Conservation (phyloP, 2,113 vertebrate species). For the Beaufortia kweichowensis region DNA sequence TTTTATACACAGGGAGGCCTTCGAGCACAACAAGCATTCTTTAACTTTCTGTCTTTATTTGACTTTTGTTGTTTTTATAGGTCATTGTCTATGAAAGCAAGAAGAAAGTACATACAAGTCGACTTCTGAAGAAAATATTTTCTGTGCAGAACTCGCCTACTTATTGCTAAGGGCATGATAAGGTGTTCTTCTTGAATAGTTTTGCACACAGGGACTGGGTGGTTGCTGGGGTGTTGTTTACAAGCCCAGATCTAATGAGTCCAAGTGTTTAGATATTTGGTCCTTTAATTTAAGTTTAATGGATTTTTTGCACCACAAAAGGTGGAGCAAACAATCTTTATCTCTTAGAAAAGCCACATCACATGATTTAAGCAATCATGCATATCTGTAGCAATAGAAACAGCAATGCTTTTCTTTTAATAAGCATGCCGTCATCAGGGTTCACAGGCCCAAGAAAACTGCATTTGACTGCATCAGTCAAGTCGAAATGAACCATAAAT, state of each 20-base stretch:
- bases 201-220: too few relatives aligned
- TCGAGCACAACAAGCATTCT: not conserved
- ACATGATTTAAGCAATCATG: too few relatives aligned
- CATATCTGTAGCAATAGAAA: not conserved
- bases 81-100: not conserved
- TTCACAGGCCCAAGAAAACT: not conserved
- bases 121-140: not conserved
- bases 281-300: too few relatives aligned
- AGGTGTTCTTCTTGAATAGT: too few relatives aligned
- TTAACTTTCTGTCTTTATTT: not conserved
- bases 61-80: not conserved
- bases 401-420: not conserved
- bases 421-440: not conserved
- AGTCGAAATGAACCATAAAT: conserved; percentile 18
- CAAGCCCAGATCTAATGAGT: too few relatives aligned
- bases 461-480: not conserved
- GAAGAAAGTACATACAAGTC: not conserved
- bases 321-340: too few relatives aligned
- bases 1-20: not conserved
- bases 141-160: not conserved
- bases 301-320: too few relatives aligned
- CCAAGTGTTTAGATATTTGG: too few relatives aligned
- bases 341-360: too few relatives aligned
- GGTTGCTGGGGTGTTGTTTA: too few relatives aligned
- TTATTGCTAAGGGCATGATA: not conserved